Conservation (phyloP, 2,113 vertebrate species). For the Dryoscopus gambensis region DNA sequence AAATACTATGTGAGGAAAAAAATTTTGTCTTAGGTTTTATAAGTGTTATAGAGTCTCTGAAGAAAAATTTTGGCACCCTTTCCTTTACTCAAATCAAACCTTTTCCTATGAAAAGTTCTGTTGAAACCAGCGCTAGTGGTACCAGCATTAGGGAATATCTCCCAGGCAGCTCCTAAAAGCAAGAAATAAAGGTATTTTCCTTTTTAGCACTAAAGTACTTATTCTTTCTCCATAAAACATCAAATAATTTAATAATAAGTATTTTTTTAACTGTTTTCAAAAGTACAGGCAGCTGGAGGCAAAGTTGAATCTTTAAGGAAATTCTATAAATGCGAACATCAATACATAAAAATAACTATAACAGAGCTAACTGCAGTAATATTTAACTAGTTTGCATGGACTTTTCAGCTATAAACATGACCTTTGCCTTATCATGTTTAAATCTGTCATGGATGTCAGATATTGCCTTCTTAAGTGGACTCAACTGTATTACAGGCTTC, state of each 20-base stretch:
- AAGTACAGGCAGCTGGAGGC: not conserved
- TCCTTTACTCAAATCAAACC: not conserved
- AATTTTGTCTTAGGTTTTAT: not conserved
- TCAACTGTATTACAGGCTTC: constrained; percentile 75
- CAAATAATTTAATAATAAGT: not conserved
- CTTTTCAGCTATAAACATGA: constrained; percentile 45
- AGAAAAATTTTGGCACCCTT: not conserved
- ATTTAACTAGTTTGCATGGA: not conserved
- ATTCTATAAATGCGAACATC: not conserved
- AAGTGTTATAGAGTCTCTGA: not conserved
- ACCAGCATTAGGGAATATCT: not conserved
- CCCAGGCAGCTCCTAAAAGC: not conserved
- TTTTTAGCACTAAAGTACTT: not conserved
- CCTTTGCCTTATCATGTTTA: constrained; percentile 74
- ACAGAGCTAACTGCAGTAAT: not conserved
- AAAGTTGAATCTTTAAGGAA: constrained; percentile 22
- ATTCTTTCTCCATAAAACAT: not conserved
- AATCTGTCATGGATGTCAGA: constrained; percentile 73
- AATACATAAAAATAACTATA: not conserved
- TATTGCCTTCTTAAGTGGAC: constrained; percentile 79
- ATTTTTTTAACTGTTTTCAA: not conserved
- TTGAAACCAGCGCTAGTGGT: not conserved
- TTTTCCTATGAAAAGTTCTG: not conserved
- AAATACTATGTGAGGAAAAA: not conserved
- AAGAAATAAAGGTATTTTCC: not conserved